These are phyloP conservation scores for Chaunax sp. DNA, from an alignment of 2,797 vertebrate genomes.

Conservation along the genomic window DNA sequence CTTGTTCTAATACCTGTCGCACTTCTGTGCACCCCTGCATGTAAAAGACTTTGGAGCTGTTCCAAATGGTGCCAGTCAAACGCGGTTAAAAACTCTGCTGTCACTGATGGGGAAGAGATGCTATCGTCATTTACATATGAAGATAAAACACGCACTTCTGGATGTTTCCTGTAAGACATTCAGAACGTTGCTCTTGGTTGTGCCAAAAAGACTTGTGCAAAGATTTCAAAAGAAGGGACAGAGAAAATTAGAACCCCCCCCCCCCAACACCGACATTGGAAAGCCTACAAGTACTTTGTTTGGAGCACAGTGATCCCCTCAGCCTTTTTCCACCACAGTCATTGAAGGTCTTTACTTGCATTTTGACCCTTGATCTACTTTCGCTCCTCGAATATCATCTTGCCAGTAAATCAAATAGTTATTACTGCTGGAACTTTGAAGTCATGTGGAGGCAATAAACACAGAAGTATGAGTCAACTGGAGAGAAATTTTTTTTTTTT, in stretches of 20 bases:
- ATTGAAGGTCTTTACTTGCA: background rate
- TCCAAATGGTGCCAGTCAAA: background rate
- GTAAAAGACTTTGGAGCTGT: background rate
- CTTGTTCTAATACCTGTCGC: no score
- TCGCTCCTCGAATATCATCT: background rate
- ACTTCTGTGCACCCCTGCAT: no score
- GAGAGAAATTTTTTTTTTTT: background rate
- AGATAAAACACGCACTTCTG: background rate
- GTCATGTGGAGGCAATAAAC: background rate
- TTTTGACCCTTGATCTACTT: background rate
- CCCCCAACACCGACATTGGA: background rate
- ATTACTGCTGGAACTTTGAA: background rate
- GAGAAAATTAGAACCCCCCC: no score
- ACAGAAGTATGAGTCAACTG: background rate
- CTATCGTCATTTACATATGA: background rate
- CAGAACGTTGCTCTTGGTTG: background rate
- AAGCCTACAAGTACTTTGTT: no score
- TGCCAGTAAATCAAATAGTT: background rate
- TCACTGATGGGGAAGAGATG: background rate
- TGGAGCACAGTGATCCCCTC: no score
- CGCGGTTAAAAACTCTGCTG: rapidly evolving
- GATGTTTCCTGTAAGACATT: background rate
- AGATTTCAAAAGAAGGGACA: background rate
- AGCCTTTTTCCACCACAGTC: background rate
- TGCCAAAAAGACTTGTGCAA: background rate